Percentiles rank a stretch among this genome's conserved stretches.
phyloP scores from a whole-genome alignment of 2,797 vertebrate species.

The Rousettus madagascariensis region DNA sequence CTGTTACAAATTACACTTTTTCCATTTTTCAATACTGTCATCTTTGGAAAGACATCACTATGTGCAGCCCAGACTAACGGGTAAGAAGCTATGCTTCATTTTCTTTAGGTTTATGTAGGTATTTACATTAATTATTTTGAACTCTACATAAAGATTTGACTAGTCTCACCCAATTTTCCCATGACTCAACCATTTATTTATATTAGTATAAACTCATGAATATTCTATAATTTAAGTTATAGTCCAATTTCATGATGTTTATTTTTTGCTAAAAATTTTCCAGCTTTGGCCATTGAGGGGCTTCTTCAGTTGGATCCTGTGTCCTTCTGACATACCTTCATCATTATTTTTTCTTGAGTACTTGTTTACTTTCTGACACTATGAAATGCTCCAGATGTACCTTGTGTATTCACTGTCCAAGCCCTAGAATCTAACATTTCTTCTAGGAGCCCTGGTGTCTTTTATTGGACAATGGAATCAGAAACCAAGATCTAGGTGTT shows the following conservation, averaged over 20 bases:
- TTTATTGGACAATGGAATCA: background rate
- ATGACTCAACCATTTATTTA: background rate
- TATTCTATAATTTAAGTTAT: background rate
- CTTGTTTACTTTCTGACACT: background rate
- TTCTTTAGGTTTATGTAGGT: background rate
- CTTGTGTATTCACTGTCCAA: background rate
- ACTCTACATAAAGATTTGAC: background rate
- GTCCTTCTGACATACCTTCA: background rate
- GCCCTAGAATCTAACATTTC: background rate
- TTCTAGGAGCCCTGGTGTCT: background rate
- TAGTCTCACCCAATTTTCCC: background rate
- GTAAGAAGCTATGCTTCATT: background rate
- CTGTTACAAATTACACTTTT: background rate
- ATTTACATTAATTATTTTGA: background rate
- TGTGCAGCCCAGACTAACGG: background rate
- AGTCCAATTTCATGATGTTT: background rate
- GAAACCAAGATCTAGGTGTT: background rate
- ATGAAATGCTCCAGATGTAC: background rate
- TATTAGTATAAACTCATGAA: background rate
- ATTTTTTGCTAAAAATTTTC: background rate
- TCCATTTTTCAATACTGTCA: background rate
- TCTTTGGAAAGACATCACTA: background rate
- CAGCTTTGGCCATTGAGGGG: background rate
- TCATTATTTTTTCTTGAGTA: background rate
- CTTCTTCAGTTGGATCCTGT: background rate